A percentile compares a stretch with the other conserved stretches of the same genome.
phyloP scores from a whole-genome alignment of 2,888 invertebrate genomes.

The Chymomyza caudatula region DNA sequence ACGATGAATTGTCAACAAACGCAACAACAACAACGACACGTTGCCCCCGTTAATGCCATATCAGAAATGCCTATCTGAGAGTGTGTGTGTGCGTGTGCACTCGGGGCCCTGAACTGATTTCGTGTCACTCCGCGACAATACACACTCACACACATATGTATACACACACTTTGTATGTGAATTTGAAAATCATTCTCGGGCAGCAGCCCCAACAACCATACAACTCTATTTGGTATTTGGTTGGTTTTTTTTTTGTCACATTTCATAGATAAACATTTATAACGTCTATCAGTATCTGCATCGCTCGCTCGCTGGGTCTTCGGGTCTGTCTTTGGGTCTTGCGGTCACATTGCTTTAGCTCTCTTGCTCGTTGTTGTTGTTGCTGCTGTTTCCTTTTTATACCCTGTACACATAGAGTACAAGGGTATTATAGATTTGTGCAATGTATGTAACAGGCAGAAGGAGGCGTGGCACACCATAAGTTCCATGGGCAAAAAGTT shows the following conservation, averaged over 20 bases:
- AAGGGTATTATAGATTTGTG: too few relatives aligned
- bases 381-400: slow-evolving; percentile 27
- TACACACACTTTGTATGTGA: background rate
- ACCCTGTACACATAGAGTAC: too few relatives aligned
- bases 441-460: too few relatives aligned
- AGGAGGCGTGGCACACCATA: too few relatives aligned
- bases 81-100: background rate
- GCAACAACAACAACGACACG: slow-evolving; percentile 1
- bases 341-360: slow-evolving; percentile 25
- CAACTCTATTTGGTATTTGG: slow-evolving; percentile 17
- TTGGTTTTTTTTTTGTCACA: slow-evolving; percentile 23
- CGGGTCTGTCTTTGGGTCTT: slow-evolving; percentile 11
- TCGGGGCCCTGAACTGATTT: slow-evolving; percentile 41
- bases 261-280: slow-evolving; percentile 57
- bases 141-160: background rate
- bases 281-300: slow-evolving; percentile 50
- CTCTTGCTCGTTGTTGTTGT: slow-evolving; percentile 11
- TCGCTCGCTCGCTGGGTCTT: slow-evolving; percentile 18
- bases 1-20: background rate
- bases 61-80: slow-evolving; percentile 8
- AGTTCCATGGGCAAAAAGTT: too few relatives aligned
- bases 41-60: slow-evolving; percentile 5
- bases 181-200: background rate
- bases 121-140: slow-evolving; percentile 5
- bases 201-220: background rate